Base-by-base conservation (phyloP, 1,140 invertebrate species). In the Drosophila carrolli region DNA sequence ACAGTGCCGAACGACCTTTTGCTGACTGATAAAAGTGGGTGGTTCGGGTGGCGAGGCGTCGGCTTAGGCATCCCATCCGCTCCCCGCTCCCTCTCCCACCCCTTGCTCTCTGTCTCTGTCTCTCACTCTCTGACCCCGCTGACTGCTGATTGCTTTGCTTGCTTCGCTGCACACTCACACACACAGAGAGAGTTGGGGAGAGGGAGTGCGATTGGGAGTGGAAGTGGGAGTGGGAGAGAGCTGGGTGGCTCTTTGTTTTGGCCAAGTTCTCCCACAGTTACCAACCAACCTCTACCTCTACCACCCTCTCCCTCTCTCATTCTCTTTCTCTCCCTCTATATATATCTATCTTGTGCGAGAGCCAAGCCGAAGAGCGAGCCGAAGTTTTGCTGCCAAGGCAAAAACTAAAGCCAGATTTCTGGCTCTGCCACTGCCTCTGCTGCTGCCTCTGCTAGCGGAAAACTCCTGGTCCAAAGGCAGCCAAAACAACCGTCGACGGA, bases 401-500 rank as follows among this genome's bases (percentile, higher is more conserved):
- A 73, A 48, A 59, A 38, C 72, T 40, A 75, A 56, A 58, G 61
- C 73, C 50, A 66, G 60, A 75, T 70, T 57, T 48, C 53, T 66
- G 59, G 27, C 50, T 59, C 53, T 79, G 59, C 3, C 46, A 13
- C 11, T 51, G 41, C n/a, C 6, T 38, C 41, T 54, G 59, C 35
- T 46, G 35, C 46, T 56, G 68, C 60, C 59, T 56, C 58, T 46
- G 80, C 70, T 82, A 61, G 43, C 63, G 47, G 68, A 53, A 51
- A 51, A 65, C 53, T 66, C 58, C 61, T 47, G 70, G 72, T 71
- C 62, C 82, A 77, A 59, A 81, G 76, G 62, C 84, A 75, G 81
- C 80, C 84, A 81, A 88, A 89, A 88, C 84, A 89, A 88, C 84
- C 84, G 84, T 89, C 84, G 81, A 90, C 84, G 84, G 83, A 89